phyloP scores from a whole-genome alignment of 2,113 vertebrate species.

The Heterochromis multidens region DNA sequence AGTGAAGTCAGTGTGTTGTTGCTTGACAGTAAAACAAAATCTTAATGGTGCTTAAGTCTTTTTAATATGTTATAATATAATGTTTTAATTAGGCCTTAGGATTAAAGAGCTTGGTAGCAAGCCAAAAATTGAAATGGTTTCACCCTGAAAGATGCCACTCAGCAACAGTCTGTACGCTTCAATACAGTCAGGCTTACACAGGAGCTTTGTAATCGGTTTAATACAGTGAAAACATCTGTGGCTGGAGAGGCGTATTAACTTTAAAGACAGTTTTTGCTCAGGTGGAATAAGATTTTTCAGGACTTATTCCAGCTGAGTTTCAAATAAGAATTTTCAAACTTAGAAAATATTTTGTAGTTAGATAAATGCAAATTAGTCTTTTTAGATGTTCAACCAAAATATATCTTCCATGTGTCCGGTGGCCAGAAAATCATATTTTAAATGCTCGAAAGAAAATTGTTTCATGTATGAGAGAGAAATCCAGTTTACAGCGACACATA shows the following conservation, averaged over 20 bases:
- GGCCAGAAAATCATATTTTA: background rate
- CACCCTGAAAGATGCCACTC: no score
- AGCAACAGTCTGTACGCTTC: no score
- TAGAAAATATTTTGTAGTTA: no score
- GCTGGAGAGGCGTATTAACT: no score
- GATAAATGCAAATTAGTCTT: background rate
- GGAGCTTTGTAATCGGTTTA: no score
- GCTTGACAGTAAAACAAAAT: background rate
- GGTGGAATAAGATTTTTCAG: no score
- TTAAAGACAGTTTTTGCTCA: no score
- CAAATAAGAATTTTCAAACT: no score
- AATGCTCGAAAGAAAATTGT: no score
- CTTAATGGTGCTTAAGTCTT: background rate
- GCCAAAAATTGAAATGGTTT: background rate
- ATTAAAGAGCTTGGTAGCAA: background rate
- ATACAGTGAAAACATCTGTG: no score
- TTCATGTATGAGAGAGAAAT: background rate
- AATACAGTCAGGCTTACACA: no score
- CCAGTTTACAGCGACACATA: background rate
- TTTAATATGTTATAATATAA: fast-evolving
- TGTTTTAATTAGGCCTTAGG: background rate
- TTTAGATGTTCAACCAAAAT: background rate
- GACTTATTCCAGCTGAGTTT: no score
- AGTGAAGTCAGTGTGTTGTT: background rate
- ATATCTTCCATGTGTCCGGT: background rate